Evolutionary conservation across 1,140 invertebrate genomes (phyloP), one percentile per base, ranked within the genome.

Genomic region (Elysia chlorotica): DNA sequence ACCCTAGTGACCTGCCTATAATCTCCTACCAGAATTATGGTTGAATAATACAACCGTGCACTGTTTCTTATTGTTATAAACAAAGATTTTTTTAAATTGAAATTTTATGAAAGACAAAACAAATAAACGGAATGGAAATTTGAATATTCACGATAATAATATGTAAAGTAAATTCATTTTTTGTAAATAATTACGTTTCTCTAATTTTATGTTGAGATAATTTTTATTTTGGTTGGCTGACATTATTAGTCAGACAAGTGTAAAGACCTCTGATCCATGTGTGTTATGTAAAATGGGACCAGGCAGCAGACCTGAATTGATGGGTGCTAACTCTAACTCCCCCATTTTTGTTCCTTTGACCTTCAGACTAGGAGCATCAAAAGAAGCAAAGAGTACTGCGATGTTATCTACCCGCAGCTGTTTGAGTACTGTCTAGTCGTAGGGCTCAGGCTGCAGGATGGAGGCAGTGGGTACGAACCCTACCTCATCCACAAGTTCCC

Each of bases 381-480:
- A 36, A n/a, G 74, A 30, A 37, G 74, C 19, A 75, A 76, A 3
- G 72, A 77, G 36, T 70, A 75, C 31, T 54, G 78, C 35, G 63
- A 72, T 10, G 80, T 74, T 48, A 79, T 82, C 28, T 86, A 87
- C 65, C 81, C 82, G 0, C 83, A 85, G 70, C 69, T 86, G 72
- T 87, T 86, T 78, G 85, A 87, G 54, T 85, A 83, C 76, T 83
- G 81, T 30, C 70, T 87, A n/a, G 79, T 86, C 37, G 84, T 87
- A 2, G 80, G 80, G 14, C 77, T 87, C 1, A 48, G 76, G 35
- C 72, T 70, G 1, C 75, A 78, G 30, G 63, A 59, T 5, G 78
- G 74, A 10, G 57, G 72, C 2, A 54, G 31, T 10, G 76, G 75
- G 36, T 83, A 81, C 67, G 75, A 83, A 63, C 84, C 86, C 1